Base-by-base conservation (phyloP, 2,888 invertebrate genomes). In the Calameuta idolon region DNA sequence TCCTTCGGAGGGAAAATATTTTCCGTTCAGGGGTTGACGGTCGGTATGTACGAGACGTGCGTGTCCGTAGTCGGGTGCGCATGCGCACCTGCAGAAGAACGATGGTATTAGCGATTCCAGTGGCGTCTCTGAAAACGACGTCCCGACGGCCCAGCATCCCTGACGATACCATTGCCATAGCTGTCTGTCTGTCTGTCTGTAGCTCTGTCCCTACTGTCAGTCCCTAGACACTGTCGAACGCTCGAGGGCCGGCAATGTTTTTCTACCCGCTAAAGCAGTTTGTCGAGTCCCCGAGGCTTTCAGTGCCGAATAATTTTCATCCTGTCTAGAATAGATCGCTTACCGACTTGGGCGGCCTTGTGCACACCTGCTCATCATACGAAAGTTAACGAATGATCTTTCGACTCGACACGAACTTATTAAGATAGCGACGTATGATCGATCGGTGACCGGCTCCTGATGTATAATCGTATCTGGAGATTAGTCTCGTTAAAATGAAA, bases 81-180 rank as follows among this genome's bases (percentile, higher is more conserved):
- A 33, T 15, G 71, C 31, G 71, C 31, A 31, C 12, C 5, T 31
- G 2, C 4, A 71, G 15, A 31, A 15, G 33, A 33, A 71, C 71
- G 71, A 33, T 2, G 33, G 74, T 76, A 79, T 79, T 74, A 79
- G 76, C 76, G 73, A 79, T 79, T 76, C 79, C 74, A 73, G 37
- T 30, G 76, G 79, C 79, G 79, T 79, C 74, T 37, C 75, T 40
- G 78, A 78, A 78, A 76, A 78, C 78, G 84, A 85, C 83, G 87
- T 87, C 85, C 81, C 81, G 76, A 81, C 83, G 80, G 80, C 78
- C 79, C 83, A 80, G 79, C 81, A 80, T 84, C 84, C 83, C 83
- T 12, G 55, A 15, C 81, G 81, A 81, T 84, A 79, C 82, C 82
- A 83, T 82, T 81, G 82, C 83, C 82, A 80, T 81, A 78, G 82